Evolutionary conservation across 1,140 invertebrate genomes (phyloP), one percentile per base, ranked within the genome.

Genomic region (Melitaea cinxia): DNA sequence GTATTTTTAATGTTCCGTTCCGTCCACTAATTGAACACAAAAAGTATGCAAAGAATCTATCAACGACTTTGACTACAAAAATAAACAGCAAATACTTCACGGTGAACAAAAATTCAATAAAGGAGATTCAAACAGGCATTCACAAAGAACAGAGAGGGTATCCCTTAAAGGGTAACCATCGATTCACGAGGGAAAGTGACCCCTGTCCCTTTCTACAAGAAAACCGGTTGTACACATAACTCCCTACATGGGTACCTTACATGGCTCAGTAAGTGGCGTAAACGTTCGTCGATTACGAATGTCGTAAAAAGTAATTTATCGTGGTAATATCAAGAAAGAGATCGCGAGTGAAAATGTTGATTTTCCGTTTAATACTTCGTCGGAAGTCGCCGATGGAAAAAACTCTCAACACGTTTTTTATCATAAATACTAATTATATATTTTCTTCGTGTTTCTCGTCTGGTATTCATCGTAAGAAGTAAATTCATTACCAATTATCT

Each of bases 121-220:
- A 65, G 35, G 59, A 62, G 42, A 54, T 54, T 28, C 50, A 35
- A 53, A 62, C 50, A 54, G 1, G 50, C 59, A 15, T 1, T 19
- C 42, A 62, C 47, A 65, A 49, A 58, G 35, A 17, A 52, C 45
- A 52, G 28, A 26, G 47, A 65, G 35, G 61, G 50, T 37, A 61
- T 53, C 55, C 69, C 69, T 66, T 75, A 64, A 58, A 65, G 64
- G 66, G 73, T 65, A 82, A 77, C 66, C 68, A 72, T 75, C 77
- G 77, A 81, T 80, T 72, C 70, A 75, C 73, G 74, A 77, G 83
- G 65, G 81, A 83, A 85, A 80, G 80, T 82, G 68, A 72, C 73
- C 73, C 72, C 70, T 76, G 76, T 77, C 77, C 77, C 73, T 81
- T 83, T 78, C 74, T 76, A 72, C 59, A 54, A 47, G 62, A 24